Evolutionary conservation across 1,140 invertebrate species (phyloP).

Genomic region (Idris sp.): DNA sequence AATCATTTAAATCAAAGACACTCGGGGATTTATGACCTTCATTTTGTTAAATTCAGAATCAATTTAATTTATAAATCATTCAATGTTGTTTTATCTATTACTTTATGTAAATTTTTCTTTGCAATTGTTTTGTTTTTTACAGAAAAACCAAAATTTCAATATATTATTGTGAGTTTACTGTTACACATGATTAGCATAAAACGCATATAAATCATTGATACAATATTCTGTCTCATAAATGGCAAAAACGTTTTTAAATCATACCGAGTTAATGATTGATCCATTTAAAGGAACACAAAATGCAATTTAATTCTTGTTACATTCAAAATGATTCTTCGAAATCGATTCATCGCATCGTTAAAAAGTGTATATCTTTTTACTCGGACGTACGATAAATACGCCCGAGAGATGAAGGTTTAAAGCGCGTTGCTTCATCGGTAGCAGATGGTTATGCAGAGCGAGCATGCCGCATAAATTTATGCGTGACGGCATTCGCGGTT

Average conservation of each 20-base stretch:
- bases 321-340: conserved; percentile 46
- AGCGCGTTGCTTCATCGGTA: conserved; percentile 60
- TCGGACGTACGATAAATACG: conserved; percentile 47
- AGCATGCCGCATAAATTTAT: conserved; percentile 57
- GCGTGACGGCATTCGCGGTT: conserved; percentile 58
- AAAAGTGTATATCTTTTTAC: conserved; percentile 56
- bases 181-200: too few species aligned
- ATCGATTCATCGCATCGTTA: conserved; percentile 52
- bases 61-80: too few species aligned
- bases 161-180: too few species aligned
- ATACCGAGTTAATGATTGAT: conserved; percentile 15
- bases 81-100: too few species aligned
- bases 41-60: too few species aligned
- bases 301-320: conserved; percentile 45
- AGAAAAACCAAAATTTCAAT: too few species aligned
- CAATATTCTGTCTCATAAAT: conserved; percentile 12
- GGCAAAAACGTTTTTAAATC: conserved; percentile 14
- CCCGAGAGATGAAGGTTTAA: conserved; percentile 39
- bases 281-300: conserved; percentile 45
- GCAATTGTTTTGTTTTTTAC: too few species aligned
- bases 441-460: conserved; percentile 60
- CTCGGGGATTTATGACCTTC: too few species aligned
- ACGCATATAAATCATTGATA: conserved; percentile 14
- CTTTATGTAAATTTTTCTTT: too few species aligned
- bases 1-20: too few species aligned